A percentile compares a stretch with the other conserved stretches of the same genome.
These are phyloP conservation scores for Melanotus villosus DNA, from an alignment of 2,888 invertebrate genomes.

Conservation along the genomic window DNA sequence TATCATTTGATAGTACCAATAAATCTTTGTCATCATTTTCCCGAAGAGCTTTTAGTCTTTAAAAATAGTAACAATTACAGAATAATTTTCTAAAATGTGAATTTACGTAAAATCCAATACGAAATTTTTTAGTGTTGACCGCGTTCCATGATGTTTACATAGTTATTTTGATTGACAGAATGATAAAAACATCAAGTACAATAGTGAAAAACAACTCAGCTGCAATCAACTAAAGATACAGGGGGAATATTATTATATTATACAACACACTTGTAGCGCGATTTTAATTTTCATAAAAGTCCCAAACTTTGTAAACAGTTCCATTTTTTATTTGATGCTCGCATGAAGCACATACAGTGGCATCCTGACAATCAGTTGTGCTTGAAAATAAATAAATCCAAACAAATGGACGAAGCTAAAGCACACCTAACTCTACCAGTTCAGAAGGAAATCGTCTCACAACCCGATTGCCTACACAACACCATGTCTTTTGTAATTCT, in stretches of 20 bases:
- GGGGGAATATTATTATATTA: no score
- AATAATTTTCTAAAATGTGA: no score
- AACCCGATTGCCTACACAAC: constrained; percentile 53
- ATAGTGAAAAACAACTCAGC: constrained; percentile 25
- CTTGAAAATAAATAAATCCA: no score
- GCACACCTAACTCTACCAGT: background rate
- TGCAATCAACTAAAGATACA: constrained; percentile 25
- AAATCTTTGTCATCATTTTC: background rate
- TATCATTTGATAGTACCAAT: background rate
- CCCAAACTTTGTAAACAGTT: background rate
- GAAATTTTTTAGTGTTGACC: constrained; percentile 5
- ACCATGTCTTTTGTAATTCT: constrained; percentile 55
- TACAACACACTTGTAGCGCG: no score
- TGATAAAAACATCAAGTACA: constrained; percentile 30
- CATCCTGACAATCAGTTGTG: no score
- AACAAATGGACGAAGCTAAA: background rate
- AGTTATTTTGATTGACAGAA: constrained; percentile 25
- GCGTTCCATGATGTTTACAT: constrained; percentile 15
- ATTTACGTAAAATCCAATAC: no score
- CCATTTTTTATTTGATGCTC: no score
- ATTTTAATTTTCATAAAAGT: no score
- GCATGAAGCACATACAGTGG: no score
- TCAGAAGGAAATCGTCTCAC: background rate
- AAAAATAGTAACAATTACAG: no score
- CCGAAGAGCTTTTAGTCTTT: no score